Base-by-base conservation (phyloP, 2,888 invertebrate species). In the Seira ritae region DNA sequence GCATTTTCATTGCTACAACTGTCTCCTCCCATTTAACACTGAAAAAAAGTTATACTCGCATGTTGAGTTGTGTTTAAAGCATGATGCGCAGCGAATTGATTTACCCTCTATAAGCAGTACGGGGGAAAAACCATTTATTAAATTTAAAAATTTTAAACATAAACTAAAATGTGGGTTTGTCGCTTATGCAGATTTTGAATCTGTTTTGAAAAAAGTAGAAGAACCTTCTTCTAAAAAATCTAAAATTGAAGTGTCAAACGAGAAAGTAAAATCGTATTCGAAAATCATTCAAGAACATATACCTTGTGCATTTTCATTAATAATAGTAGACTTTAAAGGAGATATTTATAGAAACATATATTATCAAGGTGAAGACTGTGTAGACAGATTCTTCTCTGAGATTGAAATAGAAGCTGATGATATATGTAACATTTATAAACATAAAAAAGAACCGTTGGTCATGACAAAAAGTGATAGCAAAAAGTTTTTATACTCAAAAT, bases 111-210 rank as follows among this genome's bases (percentile, higher is more conserved):
- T 23, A 10, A 31, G 46, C 1, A 19, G 50, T n/a, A n/a, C n/a
- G n/a, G n/a, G n/a, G 19, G n/a, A n/a, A n/a, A 23, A 22, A 31
- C 79, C 72, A 0, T n/a, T 15, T 0, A 1, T 67, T 15, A 50
- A 66, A 67, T 79, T 79, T 67, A 62, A 46, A 20, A 66, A 71
- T 46, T 66, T 17, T 71, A 10, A 42, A 1, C 8, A 71, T 55
- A 6, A 50, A 15, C 31, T 79, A 50, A 65, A 67, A 19, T 15
- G 24, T 22, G 79, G 72, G 4, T 79, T 19, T 20, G 23, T 17
- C 0, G 50, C 23, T 10, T 79, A 79, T 20, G 31, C 37, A n/a
- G 79, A 79, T 60, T 66, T 79, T 67, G 79, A 79, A 24, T 17
- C 24, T 20, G 3, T 79, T 15, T 15, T 72, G 17, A 31, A 8